Conservation (phyloP, 2,113 vertebrate genomes). For the Sterrhoptilus dennistouni region DNA sequence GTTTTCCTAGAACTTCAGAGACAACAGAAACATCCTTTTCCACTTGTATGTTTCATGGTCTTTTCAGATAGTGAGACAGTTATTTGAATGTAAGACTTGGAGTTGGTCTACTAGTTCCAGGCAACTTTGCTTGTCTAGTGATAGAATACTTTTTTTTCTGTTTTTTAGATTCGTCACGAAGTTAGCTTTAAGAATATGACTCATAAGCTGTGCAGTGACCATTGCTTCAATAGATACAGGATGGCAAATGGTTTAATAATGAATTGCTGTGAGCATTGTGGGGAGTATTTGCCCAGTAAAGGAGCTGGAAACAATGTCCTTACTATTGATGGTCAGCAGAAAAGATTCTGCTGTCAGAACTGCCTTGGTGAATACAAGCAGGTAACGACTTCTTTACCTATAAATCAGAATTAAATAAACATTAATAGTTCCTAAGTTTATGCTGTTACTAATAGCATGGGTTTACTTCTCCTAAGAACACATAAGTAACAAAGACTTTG, state of each 20-base stretch:
- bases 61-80: background rate
- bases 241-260: slow-evolving; percentile 97
- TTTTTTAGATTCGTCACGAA: slow-evolving; percentile 93
- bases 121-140: background rate
- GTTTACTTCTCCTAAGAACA: background rate
- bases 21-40: background rate
- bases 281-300: slow-evolving; percentile 94
- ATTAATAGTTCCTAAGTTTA: background rate
- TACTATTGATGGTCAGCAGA: slow-evolving; percentile 94
- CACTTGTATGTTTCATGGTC: background rate
- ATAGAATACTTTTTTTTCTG: background rate
- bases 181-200: slow-evolving; percentile 99
- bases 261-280: slow-evolving; percentile 99
- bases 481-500: background rate
- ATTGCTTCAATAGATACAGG: slow-evolving; percentile 96
- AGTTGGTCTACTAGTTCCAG: background rate
- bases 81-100: background rate
- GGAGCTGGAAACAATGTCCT: slow-evolving; percentile 92
- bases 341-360: slow-evolving; percentile 96
- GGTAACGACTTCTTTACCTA: slow-evolving; percentile 76
- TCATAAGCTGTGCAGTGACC: slow-evolving; percentile 96
- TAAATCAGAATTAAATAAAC: background rate
- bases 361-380: slow-evolving; percentile 97
- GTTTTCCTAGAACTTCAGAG: background rate
- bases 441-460: background rate